Evolutionary conservation across 2,888 invertebrate species (phyloP).

Genomic region (Alcis repandata): DNA sequence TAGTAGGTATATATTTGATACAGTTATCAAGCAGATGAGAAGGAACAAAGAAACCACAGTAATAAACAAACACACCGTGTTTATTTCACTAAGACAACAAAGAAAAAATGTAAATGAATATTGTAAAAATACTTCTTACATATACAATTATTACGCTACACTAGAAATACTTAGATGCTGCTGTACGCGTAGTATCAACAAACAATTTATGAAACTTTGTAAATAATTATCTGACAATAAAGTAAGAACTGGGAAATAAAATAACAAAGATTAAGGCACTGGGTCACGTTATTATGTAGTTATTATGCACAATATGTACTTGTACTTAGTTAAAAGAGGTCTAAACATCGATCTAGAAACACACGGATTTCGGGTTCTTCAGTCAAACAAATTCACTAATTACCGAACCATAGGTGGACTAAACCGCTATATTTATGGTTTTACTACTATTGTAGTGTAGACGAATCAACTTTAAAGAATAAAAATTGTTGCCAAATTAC

Average conservation of each 20-base stretch:
- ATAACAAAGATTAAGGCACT: conserved; percentile 44
- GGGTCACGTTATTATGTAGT: conserved; percentile 34
- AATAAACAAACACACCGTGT: conserved; percentile 9
- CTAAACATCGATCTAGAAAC: neutral
- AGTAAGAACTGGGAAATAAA: conserved; percentile 15
- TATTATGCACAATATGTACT: conserved; percentile 43
- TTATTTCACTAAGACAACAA: conserved; percentile 10
- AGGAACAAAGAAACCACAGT: neutral
- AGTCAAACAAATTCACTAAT: too few relatives aligned
- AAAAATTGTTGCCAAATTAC: too few relatives aligned
- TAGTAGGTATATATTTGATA: too few relatives aligned
- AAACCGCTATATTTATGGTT: too few relatives aligned
- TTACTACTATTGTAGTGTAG: too few relatives aligned
- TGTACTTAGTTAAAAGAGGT: conserved; percentile 38
- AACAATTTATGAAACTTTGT: conserved; percentile 17
- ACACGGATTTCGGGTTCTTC: too few relatives aligned
- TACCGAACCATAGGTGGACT: too few relatives aligned
- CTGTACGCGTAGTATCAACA: conserved; percentile 8
- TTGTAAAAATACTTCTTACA: conserved; percentile 15
- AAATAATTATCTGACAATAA: conserved; percentile 12
- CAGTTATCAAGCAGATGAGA: neutral
- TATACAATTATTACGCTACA: conserved; percentile 10
- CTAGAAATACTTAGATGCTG: conserved; percentile 2
- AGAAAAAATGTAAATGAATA: conserved; percentile 14
- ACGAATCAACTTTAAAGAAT: too few relatives aligned